These are phyloP conservation scores for Tenthredo amoena DNA, from an alignment of 2,888 invertebrate genomes.

Conservation along the genomic window DNA sequence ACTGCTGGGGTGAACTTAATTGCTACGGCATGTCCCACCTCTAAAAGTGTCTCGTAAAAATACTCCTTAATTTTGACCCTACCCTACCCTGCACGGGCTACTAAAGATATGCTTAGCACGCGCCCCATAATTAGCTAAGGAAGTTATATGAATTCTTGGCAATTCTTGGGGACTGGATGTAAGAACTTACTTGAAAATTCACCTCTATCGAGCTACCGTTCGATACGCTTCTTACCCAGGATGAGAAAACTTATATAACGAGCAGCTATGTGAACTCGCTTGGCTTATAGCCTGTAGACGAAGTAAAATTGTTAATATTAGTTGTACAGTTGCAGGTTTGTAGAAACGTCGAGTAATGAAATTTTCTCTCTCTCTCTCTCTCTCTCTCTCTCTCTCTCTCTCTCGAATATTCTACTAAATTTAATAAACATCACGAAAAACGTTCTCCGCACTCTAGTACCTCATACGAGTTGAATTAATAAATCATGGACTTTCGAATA, in stretches of 20 bases:
- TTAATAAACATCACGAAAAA: background rate
- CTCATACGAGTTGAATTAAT: background rate
- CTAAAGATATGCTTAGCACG: conserved; percentile 61
- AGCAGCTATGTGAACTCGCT: conserved; percentile 1
- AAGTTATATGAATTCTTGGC: conserved; percentile 47
- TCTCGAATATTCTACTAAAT: background rate
- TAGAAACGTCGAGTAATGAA: background rate
- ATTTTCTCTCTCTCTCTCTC: background rate
- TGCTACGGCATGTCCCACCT: conserved; percentile 65
- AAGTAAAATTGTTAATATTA: conserved; percentile 19
- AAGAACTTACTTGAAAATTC: conserved; percentile 9
- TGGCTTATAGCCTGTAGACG: background rate
- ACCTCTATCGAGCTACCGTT: background rate
- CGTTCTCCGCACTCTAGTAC: background rate
- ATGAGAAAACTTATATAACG: conserved; percentile 36
- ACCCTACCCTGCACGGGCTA: conserved; percentile 48
- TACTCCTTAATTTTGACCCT: conserved; percentile 60
- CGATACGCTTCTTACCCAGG: background rate
- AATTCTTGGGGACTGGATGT: background rate
- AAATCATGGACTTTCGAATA: background rate
- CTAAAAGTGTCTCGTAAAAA: conserved; percentile 66
- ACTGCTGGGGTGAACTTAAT: conserved; percentile 66
- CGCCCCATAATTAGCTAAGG: conserved; percentile 54
- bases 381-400: background rate
- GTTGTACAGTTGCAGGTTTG: background rate